phyloP scores from a whole-genome alignment of 64 coral and sea anemone species.

The Actinia tenebrosa region DNA sequence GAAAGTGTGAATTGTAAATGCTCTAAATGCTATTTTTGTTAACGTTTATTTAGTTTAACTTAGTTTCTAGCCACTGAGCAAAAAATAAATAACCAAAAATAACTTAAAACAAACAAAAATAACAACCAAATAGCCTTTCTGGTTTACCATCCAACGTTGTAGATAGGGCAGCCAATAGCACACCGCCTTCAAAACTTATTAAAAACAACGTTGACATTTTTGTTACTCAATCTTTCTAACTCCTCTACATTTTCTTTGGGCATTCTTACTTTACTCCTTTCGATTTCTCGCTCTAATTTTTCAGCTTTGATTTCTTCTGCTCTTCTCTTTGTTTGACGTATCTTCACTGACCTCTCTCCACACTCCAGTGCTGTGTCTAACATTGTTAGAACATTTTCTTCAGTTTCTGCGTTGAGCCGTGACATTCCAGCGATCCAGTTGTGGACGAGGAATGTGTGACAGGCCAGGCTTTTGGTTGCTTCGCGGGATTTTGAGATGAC shows the following conservation, averaged over 20 bases:
- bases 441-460: conserved; percentile 48
- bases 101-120: too few species aligned
- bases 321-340: conserved; percentile 50
- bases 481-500: conserved; percentile 50
- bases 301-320: background rate
- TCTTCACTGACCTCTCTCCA: conserved; percentile 57
- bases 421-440: conserved; percentile 42
- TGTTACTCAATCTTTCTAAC: background rate
- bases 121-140: too few species aligned
- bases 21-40: too few species aligned
- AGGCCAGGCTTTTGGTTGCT: conserved; percentile 45
- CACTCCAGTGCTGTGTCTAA: conserved; percentile 47
- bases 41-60: too few species aligned
- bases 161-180: too few species aligned
- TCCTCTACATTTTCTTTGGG: background rate
- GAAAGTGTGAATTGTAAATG: too few species aligned
- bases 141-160: too few species aligned
- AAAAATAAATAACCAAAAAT: too few species aligned
- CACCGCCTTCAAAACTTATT: background rate
- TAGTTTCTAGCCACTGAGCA: too few species aligned
- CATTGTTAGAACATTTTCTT: conserved; percentile 42
- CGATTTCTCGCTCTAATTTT: background rate
- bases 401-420: background rate
- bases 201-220: background rate
- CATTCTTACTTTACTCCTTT: background rate